Conservation (phyloP, 1,140 invertebrate species). For the Platorchestia sp. region DNA sequence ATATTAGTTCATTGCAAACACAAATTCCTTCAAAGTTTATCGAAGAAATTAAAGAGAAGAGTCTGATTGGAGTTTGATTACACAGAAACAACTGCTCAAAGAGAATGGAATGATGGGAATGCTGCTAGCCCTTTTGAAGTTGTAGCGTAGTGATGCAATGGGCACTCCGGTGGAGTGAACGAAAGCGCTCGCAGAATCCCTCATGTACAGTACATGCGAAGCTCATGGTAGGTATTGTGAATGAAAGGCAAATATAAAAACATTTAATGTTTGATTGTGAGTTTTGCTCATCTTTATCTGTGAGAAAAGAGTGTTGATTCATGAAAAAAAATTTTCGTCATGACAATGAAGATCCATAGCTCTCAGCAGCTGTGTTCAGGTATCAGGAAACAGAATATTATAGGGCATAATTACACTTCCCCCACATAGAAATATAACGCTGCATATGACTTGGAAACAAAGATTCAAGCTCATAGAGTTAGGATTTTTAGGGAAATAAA, state of each 20-base stretch:
- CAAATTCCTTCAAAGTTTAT: conserved; percentile 22
- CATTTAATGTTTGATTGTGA: neutral
- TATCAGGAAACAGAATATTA: neutral
- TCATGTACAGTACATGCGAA: neutral
- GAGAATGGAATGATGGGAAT: neutral
- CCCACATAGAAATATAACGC: neutral
- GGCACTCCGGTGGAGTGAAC: neutral
- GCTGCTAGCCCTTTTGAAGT: neutral
- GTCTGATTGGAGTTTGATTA: conserved; percentile 19
- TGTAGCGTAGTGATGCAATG: neutral
- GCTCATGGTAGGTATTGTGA: neutral
- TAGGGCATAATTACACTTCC: neutral
- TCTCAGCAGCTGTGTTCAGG: neutral
- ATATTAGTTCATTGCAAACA: conserved; percentile 41
- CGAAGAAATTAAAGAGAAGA: conserved; percentile 11
- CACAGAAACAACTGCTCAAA: conserved; percentile 11
- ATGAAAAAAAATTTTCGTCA: neutral
- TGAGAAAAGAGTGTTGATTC: neutral
- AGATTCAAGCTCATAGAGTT: too few species aligned
- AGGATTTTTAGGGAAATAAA: too few species aligned
- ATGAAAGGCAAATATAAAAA: neutral
- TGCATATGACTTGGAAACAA: neutral
- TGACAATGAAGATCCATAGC: neutral
- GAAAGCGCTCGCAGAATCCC: neutral
- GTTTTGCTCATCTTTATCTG: neutral